Conservation (phyloP, 2,113 vertebrate genomes). For the Serilophus lunatus region DNA sequence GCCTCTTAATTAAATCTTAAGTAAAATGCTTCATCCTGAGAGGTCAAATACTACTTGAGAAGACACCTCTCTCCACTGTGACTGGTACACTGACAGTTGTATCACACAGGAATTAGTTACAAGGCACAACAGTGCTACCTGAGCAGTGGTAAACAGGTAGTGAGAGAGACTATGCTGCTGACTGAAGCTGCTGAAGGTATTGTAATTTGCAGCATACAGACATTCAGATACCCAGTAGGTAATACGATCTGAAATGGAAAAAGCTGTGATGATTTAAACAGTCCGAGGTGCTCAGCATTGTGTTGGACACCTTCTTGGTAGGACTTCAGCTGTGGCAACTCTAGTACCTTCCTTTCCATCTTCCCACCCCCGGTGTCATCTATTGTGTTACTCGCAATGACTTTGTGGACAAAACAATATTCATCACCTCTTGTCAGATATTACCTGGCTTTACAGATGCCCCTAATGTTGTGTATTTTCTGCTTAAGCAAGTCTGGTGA, state of each 20-base stretch:
- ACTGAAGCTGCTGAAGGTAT: not conserved
- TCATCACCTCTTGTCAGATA: not conserved
- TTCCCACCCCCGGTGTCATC: not conserved
- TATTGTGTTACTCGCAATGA: not conserved
- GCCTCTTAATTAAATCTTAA: not conserved
- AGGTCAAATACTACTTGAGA: not conserved
- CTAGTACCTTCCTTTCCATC: not conserved
- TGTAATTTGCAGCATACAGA: not conserved
- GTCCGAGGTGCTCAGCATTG: not conserved
- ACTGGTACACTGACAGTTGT: not conserved
- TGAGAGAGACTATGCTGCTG: rapidly evolving
- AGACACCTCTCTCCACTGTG: not conserved
- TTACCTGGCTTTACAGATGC: not conserved
- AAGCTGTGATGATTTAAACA: not conserved
- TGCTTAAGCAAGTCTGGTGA: not conserved
- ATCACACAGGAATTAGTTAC: not conserved
- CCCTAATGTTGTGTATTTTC: not conserved
- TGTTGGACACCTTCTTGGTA: not conserved
- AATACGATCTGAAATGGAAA: not conserved
- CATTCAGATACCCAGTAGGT: not conserved
- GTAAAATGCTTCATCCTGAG: not conserved
- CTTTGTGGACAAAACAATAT: not conserved
- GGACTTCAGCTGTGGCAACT: not conserved
- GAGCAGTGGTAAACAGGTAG: not conserved
- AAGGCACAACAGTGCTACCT: not conserved